Evolutionary conservation across 2,113 vertebrate genomes (phyloP), one percentile per base, ranked within the genome.

Genomic region (Macquaria australasica): DNA sequence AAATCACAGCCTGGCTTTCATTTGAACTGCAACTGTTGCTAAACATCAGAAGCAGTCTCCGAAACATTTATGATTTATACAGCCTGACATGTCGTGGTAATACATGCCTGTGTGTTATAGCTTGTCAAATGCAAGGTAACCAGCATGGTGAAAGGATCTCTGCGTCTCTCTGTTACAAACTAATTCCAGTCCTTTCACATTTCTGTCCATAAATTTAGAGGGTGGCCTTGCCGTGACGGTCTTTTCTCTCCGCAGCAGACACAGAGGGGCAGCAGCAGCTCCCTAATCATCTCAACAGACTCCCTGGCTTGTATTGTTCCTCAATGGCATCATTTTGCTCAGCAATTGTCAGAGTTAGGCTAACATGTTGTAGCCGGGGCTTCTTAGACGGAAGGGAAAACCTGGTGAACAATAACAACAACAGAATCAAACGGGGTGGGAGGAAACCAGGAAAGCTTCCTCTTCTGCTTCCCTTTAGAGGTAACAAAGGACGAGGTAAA

Each of bases 231-330:
- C 45, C 63, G 25, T 25, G 64, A 23, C 11, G 31, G 80, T 63
- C 58, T 82, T 16, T 73, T 67, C 77, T 81, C 56, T 77, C 60
- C 0, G 28, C 60, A 31, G 75, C 76, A 81, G 79, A 83, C 89
- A 53, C 81, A 76, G 70, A 87, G 87, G 73, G 82, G 87, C 89
- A 86, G 89, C 88, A 84, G 82, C 85, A 89, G 81, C 84, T 59
- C 69, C 78, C 78, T 77, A 28, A 78, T 89, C 77, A 60, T 88
- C 79, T 83, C 63, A 82, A n/a, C 81, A 83, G 59, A 73, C 87
- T 84, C 73, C 68, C 77, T 56, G 82, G 79, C 69, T 81, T 9
- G 69, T 66, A 86, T 90, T 90, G 87, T 89, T 91, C 60, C 75
- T 81, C 82, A 25, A 73, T 77, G 84, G 83, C 83, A 82, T 87